These are phyloP conservation scores for Conger conger DNA, from an alignment of 2,113 vertebrate genomes.

Conservation along the genomic window DNA sequence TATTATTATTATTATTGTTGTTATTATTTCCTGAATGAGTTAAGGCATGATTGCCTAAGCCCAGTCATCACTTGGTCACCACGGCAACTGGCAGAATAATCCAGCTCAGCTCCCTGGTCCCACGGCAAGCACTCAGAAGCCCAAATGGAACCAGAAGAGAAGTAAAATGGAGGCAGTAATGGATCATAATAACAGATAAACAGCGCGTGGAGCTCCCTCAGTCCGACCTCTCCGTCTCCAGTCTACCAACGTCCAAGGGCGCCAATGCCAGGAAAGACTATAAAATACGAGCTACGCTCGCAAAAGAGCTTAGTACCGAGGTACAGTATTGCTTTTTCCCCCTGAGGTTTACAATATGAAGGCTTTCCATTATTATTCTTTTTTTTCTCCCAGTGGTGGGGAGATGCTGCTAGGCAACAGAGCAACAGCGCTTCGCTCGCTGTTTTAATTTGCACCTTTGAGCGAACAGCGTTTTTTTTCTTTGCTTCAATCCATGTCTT, in stretches of 20 bases:
- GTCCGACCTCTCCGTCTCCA: neutral
- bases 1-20: neutral
- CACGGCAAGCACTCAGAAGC: neutral
- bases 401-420: slow-evolving; percentile 1
- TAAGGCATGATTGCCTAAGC: neutral
- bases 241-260: neutral
- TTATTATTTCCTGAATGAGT: neutral
- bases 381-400: neutral
- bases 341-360: neutral
- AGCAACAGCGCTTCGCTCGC: neutral
- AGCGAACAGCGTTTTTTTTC: neutral
- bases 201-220: neutral
- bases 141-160: neutral
- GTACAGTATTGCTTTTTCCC: neutral
- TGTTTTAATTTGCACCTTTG: slow-evolving; percentile 2
- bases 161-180: neutral
- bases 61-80: neutral
- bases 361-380: too few relatives aligned
- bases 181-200: neutral
- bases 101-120: neutral
- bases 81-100: neutral
- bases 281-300: neutral
- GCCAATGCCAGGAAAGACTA: neutral
- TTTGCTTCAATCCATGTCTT: neutral
- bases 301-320: neutral